Evolutionary conservation across 35 echinoderm and acorn worm species (phyloP), one percentile per base, ranked within the genome.

Genomic region (Holothuria glaberrima): DNA sequence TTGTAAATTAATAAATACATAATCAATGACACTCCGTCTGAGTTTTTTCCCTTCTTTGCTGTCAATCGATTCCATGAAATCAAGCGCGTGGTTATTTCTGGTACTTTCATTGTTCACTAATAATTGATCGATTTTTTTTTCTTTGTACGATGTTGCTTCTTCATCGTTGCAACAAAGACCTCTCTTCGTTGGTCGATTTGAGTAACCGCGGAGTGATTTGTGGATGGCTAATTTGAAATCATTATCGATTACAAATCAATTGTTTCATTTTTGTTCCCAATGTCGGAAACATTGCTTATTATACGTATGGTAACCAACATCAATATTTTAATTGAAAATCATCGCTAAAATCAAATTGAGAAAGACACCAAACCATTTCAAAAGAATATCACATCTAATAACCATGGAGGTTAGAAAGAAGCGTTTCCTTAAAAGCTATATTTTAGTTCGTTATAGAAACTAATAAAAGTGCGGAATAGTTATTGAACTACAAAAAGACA

Each of bases 251-350:
- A 5, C 50, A 48, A 78, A 78, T 78, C 74, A 78, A 78, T 78
- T 78, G 34, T 28, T 78, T 10, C 16, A 41, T 46, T 48, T 78
- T 78, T n/a, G 74, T 21, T 78, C 21, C 48, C 41, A 48, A 48
- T 78, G 74, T 78, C 74, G n/a, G 4, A 78, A 25, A 19, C 50
- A 48, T 78, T 48, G 22, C 66, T 69, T 35, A 41, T 75, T 36
- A n/a, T 78, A 78, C 24, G 14, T 78, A 48, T 24, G n/a, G 27
- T 78, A 30, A 74, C 13, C n/a, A 22, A 78, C 50, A 78, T 48
- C 74, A 48, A 78, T 48, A 78, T 78, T 48, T 48, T 78, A 78
- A 78, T 78, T 78, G 74, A 78, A 78, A 78, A n/a, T 38, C 21
- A 78, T 48, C 33, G 33, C 33, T 75, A 19, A 41, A 75, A 75